Conservation (phyloP, 2,113 vertebrate genomes). For the Empidonax traillii region DNA sequence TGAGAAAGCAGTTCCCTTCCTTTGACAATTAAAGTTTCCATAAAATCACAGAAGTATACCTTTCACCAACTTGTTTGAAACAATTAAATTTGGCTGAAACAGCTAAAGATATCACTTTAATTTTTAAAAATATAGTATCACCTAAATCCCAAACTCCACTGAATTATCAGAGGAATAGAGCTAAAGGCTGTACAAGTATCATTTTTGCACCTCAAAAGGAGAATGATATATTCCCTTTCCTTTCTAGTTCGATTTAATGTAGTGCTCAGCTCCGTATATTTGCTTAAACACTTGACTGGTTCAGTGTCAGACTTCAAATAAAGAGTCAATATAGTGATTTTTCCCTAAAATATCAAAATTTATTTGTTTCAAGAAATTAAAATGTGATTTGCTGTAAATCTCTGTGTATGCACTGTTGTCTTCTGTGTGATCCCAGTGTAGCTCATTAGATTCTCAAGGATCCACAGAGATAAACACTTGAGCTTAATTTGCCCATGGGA, state of each 20-base stretch:
- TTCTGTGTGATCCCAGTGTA: not conserved
- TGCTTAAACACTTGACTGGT: not conserved
- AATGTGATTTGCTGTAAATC: not conserved
- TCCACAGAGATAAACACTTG: conserved; percentile 32
- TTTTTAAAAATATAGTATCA: not conserved
- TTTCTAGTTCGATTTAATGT: not conserved
- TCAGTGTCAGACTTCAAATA: not conserved
- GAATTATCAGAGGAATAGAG: not conserved
- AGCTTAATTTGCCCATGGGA: conserved; percentile 60
- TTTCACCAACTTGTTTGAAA: not conserved
- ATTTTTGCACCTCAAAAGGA: not conserved
- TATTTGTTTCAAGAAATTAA: not conserved
- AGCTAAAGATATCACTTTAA: not conserved
- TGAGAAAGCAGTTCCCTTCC: not conserved
- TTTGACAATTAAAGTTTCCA: not conserved
- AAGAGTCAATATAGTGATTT: not conserved
- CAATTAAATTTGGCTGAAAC: not conserved
- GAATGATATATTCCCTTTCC: not conserved
- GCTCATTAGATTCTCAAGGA: conserved; percentile 43
- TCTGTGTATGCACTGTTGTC: not conserved
- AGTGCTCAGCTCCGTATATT: not conserved
- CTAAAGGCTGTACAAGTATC: not conserved
- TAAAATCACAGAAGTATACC: not conserved
- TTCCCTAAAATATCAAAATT: not conserved
- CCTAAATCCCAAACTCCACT: not conserved